A percentile compares a stretch with the other conserved stretches of the same genome.
phyloP scores from a whole-genome alignment of 2,113 vertebrate genomes.

The Procavia capensis region DNA sequence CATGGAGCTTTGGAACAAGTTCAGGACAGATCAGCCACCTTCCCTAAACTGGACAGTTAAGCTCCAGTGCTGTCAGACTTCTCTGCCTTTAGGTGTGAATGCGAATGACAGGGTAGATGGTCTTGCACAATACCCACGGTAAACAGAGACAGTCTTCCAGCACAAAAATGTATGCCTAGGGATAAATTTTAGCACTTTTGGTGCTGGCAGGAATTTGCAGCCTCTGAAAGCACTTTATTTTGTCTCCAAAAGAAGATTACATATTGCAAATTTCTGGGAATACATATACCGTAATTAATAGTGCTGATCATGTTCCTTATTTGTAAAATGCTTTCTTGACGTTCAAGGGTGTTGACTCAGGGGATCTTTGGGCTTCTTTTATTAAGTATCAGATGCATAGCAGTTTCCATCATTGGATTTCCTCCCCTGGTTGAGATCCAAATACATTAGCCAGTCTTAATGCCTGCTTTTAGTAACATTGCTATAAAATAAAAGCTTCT shows the following conservation, averaged over 20 bases:
- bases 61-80: conserved; percentile 34
- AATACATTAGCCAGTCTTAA: conserved; percentile 58
- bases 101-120: not conserved
- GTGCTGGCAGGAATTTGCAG: not conserved
- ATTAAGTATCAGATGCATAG: conserved; percentile 56
- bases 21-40: not conserved
- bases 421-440: conserved; percentile 69
- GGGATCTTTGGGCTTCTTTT: conserved; percentile 50
- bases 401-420: conserved; percentile 63
- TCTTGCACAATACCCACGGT: not conserved
- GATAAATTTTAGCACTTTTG: not conserved
- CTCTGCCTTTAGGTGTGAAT: not conserved
- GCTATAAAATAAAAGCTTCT: conserved; percentile 63
- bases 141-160: not conserved
- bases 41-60: not conserved
- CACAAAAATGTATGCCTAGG: not conserved
- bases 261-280: not conserved
- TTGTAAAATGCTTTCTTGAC: conserved; percentile 71
- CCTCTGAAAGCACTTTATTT: not conserved
- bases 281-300: conserved; percentile 55
- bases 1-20: conserved; percentile 36
- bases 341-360: conserved; percentile 47
- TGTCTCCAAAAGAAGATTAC: conserved; percentile 7
- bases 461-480: conserved; percentile 55
- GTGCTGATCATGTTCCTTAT: not conserved